Percentiles rank a stretch among this genome's conserved stretches.
phyloP scores from a whole-genome alignment of 2,797 vertebrate genomes.

The Aplochiton taeniatus region DNA sequence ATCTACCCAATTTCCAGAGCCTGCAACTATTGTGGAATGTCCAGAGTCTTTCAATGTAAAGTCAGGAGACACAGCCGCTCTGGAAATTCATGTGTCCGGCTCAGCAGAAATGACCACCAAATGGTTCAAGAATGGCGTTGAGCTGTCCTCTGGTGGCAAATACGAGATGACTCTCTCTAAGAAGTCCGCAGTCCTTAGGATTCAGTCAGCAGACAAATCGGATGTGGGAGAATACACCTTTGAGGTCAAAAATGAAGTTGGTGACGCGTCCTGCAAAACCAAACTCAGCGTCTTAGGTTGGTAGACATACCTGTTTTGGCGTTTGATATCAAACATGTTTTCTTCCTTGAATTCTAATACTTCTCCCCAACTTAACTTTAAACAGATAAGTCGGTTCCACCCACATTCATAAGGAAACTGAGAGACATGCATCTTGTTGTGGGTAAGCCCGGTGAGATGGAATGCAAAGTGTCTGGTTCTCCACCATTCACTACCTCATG shows the following conservation, averaged over 20 bases:
- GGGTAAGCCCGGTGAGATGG: slow-evolving; percentile 86
- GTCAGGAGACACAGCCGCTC: slow-evolving; percentile 82
- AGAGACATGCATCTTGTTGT: slow-evolving; percentile 87
- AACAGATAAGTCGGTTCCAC: slow-evolving; percentile 90
- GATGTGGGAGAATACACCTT: slow-evolving; percentile 88
- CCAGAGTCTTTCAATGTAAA: slow-evolving; percentile 85
- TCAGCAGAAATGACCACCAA: slow-evolving; percentile 86
- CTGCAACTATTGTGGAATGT: slow-evolving; percentile 86
- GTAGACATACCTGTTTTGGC: slow-evolving; percentile 54
- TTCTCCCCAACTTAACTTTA: slow-evolving; percentile 36
- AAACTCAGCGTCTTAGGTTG: slow-evolving; percentile 87
- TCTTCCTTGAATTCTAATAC: not conserved
- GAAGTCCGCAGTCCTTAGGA: slow-evolving; percentile 82
- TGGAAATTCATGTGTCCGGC: slow-evolving; percentile 86
- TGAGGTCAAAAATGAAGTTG: slow-evolving; percentile 85
- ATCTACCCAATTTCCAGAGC: slow-evolving; percentile 79
- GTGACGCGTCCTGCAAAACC: slow-evolving; percentile 81
- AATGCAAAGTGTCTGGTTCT: slow-evolving; percentile 88
- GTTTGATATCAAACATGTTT: slow-evolving; percentile 19
- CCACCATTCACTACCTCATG: slow-evolving; percentile 89
- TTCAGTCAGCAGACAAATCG: slow-evolving; percentile 81
- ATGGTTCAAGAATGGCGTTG: slow-evolving; percentile 87
- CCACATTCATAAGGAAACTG: slow-evolving; percentile 89
- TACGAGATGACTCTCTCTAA: slow-evolving; percentile 85
- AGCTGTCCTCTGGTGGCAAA: slow-evolving; percentile 79